Evolutionary conservation across 2,113 vertebrate species (phyloP), one percentile per base, ranked within the genome.

Genomic region (Erythrocercus mccallii): DNA sequence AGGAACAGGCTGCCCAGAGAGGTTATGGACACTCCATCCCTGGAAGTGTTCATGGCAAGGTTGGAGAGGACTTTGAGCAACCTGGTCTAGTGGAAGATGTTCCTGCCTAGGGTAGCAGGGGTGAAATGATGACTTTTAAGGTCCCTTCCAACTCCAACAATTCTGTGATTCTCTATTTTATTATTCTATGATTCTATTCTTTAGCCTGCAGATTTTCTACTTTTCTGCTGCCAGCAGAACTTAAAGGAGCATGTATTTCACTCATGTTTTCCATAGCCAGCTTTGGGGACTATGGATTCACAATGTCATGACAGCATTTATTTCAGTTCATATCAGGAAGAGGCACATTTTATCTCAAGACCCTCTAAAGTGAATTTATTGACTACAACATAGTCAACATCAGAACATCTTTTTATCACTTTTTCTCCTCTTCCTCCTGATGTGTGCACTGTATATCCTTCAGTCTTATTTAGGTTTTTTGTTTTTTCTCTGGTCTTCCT

Each of bases 341-440:
- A 16, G 47, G 11, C 11, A 38, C 21, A 38, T 69, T 69, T 51
- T 50, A 38, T 47, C 37, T 92, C 23, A 42, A 88, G 23, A 20
- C 23, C 30, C 38, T 88, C 50, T 45, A 23, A 80, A 76, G 27
- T 50, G n/a, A 72, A 61, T 69, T 51, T 88, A 47, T 80, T 82
- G 37, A 61, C 31, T 57, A 11, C 2, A 3, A 33, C 40, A 57
- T 3, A 53, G 44, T 21, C 24, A 81, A 37, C 17, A 76, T 8
- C 38, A 54, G 31, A 88, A 80, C 12, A 53, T 11, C 5, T 53
- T 69, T 65, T 27, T 6, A 4, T 0, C 2, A 2, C 2, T 3
- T 2, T 28, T 66, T 53, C 33, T 78, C 18, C 22, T 69, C n/a
- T 57, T 80, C 10, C 35, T 8, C 31, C 15, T 37, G 7, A 60